Percentiles rank a stretch among this genome's conserved stretches.
These are phyloP conservation scores for Equus przewalskii DNA, from an alignment of 2,113 vertebrate genomes.

Conservation along the genomic window DNA sequence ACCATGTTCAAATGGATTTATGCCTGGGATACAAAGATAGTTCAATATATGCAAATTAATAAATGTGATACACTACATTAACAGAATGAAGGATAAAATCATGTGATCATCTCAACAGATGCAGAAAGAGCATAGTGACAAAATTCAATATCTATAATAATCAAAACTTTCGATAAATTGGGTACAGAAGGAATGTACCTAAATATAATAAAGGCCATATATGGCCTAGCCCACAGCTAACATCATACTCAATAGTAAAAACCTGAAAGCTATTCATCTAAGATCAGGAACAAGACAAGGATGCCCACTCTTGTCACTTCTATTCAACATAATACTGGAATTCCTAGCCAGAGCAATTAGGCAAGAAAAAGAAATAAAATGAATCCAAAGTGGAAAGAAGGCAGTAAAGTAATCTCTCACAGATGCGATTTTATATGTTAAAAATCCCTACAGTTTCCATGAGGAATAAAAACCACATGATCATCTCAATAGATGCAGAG, in stretches of 20 bases:
- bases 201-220: not conserved
- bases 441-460: not conserved
- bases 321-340: not conserved
- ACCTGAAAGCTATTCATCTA: not conserved
- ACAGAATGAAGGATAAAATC: not conserved
- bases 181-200: not conserved
- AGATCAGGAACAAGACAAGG: not conserved
- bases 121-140: not conserved
- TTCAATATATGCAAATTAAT: not conserved
- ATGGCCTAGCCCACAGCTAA: not conserved
- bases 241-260: not conserved
- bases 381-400: not conserved
- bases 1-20: not conserved
- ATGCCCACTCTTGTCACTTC: not conserved
- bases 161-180: not conserved
- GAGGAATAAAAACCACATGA: too few species aligned
- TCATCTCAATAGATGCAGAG: too few species aligned
- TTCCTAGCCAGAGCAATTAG: not conserved
- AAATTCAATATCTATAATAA: not conserved
- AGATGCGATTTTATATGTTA: not conserved
- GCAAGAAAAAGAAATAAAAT: not conserved
- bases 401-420: not conserved
- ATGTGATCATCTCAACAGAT: not conserved
- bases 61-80: not conserved
- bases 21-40: not conserved